These are phyloP conservation scores for Meleagris gallopavo DNA, from an alignment of 2,113 vertebrate genomes.

Conservation along the genomic window DNA sequence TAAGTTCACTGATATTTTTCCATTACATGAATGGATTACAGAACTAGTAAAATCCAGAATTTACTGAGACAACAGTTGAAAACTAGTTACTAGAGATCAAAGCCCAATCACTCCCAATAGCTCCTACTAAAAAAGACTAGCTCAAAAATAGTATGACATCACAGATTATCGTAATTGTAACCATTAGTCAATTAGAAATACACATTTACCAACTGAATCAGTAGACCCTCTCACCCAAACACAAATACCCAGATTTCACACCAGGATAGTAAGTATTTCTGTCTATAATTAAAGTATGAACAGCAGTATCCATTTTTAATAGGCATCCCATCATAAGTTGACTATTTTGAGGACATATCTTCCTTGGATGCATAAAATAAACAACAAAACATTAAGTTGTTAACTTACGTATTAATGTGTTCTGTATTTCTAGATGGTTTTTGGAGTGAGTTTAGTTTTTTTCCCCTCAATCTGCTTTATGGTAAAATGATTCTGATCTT, in stretches of 20 bases:
- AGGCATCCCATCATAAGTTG: background rate
- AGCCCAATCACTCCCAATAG: background rate
- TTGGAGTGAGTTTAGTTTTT: accelerated
- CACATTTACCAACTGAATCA: background rate
- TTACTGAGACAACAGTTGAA: background rate
- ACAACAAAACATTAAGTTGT: background rate
- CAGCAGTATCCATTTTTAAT: background rate
- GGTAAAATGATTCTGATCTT: background rate
- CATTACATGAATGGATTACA: background rate
- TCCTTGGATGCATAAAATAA: background rate
- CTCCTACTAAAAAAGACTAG: background rate
- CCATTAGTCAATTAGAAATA: background rate
- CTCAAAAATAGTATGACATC: background rate
- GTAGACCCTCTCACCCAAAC: background rate
- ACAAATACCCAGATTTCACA: background rate
- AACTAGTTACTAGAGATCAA: background rate
- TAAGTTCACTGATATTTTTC: background rate
- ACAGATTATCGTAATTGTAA: background rate
- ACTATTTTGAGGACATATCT: background rate
- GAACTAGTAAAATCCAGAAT: background rate
- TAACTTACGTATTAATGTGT: background rate
- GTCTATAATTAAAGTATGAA: background rate
- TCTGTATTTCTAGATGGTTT: background rate
- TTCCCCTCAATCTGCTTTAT: background rate
- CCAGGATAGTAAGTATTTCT: background rate